Evolutionary conservation across 2,888 invertebrate genomes (phyloP).

Genomic region (Halocaridina rubra): DNA sequence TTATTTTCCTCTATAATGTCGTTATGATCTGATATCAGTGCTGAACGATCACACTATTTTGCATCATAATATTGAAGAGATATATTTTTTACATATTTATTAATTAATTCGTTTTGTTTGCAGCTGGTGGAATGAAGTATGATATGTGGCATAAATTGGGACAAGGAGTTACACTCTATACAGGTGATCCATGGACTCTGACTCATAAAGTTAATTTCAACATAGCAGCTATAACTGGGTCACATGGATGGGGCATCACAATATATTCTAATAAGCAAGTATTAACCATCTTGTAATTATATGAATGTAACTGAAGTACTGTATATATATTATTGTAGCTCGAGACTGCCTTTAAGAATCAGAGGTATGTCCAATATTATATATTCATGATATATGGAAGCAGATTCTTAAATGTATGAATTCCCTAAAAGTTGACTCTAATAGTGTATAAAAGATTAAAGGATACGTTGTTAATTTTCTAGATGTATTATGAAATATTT

Average conservation of each 20-base stretch:
- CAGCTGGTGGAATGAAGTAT: constrained; percentile 33
- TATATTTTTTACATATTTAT: neutral
- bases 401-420: too few species aligned
- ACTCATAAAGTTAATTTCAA: constrained; percentile 33
- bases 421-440: too few species aligned
- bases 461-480: too few species aligned
- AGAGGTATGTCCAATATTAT: too few species aligned
- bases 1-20: neutral
- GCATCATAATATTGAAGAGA: neutral
- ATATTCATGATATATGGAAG: too few species aligned
- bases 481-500: too few species aligned
- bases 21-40: neutral
- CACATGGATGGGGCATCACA: constrained; percentile 46
- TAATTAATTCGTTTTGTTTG: neutral
- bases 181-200: constrained; percentile 60
- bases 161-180: constrained; percentile 28
- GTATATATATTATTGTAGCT: too few species aligned
- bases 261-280: constrained; percentile 28
- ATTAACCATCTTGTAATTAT: neutral
- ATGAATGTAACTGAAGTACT: too few species aligned
- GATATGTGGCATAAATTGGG: constrained; percentile 46
- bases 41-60: neutral
- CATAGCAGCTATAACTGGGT: neutral
- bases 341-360: too few species aligned
- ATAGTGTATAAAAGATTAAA: too few species aligned